Base-by-base conservation (phyloP, 1,140 invertebrate species). In the Eubasilissa regina region DNA sequence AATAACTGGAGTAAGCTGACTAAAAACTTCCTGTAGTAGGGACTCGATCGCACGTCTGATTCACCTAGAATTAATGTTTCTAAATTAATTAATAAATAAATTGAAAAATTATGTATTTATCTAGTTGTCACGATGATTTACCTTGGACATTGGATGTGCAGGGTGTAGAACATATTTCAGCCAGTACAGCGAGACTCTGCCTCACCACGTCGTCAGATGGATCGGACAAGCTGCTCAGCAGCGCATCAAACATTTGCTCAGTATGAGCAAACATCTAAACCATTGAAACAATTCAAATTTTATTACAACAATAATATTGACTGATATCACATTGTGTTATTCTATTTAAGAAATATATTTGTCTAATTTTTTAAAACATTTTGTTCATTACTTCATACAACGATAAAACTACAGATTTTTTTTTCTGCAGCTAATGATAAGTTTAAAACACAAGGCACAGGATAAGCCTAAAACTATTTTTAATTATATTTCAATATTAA, bases 191-290 rank as follows among this genome's bases (percentile, higher is more conserved):
- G 21, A 99, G 89, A 84, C 94, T 94, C 85, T 97, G 92, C 47
- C 97, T 92, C 12, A 98, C 97, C 43, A 98, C 97, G 89, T 99
- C 96, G 87, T 99, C 97, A 0, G 97, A 94, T 68, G 93, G 92
- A 90, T 99, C 98, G 13, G 95, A 94, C 6, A 99, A 89, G 6
- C 94, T 94, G 78, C 92, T 92, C 85, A 99, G 91, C 17, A 98
- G 88, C 56, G 95, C 93, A 12, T 94, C 94, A 89, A 98, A 98
- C 72, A 99, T 90, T 79, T 93, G 91, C 81, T 96, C 95, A 51
- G 97, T 94, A 85, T 97, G 93, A 56, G 87, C 84, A 83, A 94
- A 94, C 93, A 98, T 97, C 94, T 96, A 84, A n/a, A 60, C 15
- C 4, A 62, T 25, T 7, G 9, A 51, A 51, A 13, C n/a, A n/a